Evolutionary conservation across 2,888 invertebrate genomes (phyloP).

Genomic region (Habrosyne pyritoides): DNA sequence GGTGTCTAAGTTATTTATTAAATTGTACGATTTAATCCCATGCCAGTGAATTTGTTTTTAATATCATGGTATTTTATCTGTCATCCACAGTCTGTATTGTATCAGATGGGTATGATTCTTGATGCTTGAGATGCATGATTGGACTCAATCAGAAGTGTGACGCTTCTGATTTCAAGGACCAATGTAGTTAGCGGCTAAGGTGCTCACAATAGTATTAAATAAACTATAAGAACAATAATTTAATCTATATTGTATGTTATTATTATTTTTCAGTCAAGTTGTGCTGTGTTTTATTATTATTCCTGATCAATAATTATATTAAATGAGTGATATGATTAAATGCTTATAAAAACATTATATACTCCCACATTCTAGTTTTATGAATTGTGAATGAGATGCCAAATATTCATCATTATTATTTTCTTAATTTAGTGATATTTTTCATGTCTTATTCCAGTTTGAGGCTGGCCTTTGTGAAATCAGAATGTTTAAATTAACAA

Average conservation of each 20-base stretch:
- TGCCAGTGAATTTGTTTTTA: neutral
- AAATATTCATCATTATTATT: conserved; percentile 70
- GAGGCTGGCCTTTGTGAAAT: conserved; percentile 48
- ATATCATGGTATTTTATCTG: neutral
- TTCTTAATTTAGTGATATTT: conserved; percentile 45
- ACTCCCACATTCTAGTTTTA: conserved; percentile 54
- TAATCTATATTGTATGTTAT: conserved; percentile 19
- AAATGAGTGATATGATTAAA: conserved; percentile 11
- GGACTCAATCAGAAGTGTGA: conserved; percentile 22
- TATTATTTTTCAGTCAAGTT: conserved; percentile 57
- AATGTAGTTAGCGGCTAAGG: conserved; percentile 22
- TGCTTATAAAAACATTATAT: conserved; percentile 28
- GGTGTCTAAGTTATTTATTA: neutral
- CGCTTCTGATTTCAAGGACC: conserved; percentile 22
- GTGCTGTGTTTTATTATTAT: conserved; percentile 68
- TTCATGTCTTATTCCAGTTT: conserved; percentile 51
- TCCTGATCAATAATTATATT: conserved; percentile 53
- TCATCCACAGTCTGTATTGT: neutral
- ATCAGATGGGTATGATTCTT: neutral
- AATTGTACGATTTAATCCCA: neutral
- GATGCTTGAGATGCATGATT: conserved; percentile 7
- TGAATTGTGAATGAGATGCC: conserved; percentile 75
- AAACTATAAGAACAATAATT: conserved; percentile 35
- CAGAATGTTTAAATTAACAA: conserved; percentile 23
- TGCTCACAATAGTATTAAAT: conserved; percentile 50